phyloP scores from a whole-genome alignment of 2,113 vertebrate genomes.

The Malurus melanocephalus region DNA sequence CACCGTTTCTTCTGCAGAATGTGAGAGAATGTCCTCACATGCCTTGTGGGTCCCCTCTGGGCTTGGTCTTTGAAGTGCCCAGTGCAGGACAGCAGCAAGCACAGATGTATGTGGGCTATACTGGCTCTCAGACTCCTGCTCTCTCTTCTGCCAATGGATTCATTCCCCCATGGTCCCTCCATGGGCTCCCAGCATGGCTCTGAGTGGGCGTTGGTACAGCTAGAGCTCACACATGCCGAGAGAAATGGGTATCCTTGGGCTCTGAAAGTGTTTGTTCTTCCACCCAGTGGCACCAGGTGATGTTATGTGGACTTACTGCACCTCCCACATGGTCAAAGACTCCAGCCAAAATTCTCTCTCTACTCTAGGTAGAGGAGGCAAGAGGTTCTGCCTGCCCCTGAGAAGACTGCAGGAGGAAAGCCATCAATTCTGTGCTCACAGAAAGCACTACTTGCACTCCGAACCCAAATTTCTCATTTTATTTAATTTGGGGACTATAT shows the following conservation, averaged over 20 bases:
- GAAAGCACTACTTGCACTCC: not conserved
- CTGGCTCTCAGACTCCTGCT: not conserved
- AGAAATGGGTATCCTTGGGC: not conserved
- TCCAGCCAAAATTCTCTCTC: not conserved
- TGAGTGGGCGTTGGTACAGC: not conserved
- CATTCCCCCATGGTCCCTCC: not conserved
- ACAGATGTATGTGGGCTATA: not conserved
- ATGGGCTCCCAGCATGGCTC: not conserved
- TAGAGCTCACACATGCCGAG: not conserved
- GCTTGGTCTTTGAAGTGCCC: not conserved
- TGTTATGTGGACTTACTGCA: not conserved
- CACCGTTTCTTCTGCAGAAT: not conserved
- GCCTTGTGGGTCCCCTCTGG: not conserved
- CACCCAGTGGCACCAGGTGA: not conserved
- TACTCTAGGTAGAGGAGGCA: not conserved
- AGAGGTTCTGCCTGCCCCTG: not conserved
- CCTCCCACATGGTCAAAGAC: not conserved
- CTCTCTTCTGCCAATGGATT: not conserved
- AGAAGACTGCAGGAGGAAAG: not conserved
- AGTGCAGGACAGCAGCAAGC: not conserved
- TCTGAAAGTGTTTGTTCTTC: not conserved
- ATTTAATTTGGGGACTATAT: not conserved
- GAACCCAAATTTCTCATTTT: not conserved
- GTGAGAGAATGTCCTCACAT: not conserved
- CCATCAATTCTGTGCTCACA: not conserved